Evolutionary conservation across 2,797 vertebrate species (phyloP), one percentile per base, ranked within the genome.

Genomic region (Phaenicophaeus curvirostris): DNA sequence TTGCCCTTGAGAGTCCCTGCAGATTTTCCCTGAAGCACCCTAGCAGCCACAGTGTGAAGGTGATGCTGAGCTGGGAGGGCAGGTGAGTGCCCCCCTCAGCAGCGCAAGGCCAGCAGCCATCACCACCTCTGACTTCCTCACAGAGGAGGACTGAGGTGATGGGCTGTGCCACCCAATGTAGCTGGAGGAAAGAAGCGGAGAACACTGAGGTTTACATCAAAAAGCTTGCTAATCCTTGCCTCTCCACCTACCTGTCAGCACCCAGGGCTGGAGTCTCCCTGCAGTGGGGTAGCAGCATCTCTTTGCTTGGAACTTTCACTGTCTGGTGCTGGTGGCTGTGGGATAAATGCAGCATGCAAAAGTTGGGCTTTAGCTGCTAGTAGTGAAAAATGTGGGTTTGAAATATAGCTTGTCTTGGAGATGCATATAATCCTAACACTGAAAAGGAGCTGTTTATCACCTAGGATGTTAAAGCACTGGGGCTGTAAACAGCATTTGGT

Each of bases 331-430:
- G 7, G 6, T 9, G 2, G 30, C 77, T 74, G 62, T 2, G 8
- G 48, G 42, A 46, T 9, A 65, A 78, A 85, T 0, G 1, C n/a
- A 31, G 9, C 0, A 0, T 39, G 8, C 27, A 31, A 10, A 63
- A 31, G 31, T 11, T 73, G 55, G 63, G 19, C 41, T 24, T 86
- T 24, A 62, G 33, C 46, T 78, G 54, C 18, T 61, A 42, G 33
- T 1, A 5, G 62, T 72, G 50, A 74, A 72, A 74, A 63, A 48
- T 0, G 1, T 25, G 35, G 68, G 44, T 0, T 83, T 67, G 61
- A 74, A 83, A 77, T 46, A 46, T 21, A 74, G 28, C 23, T 67
- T 10, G 0, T 78, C 30, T 53, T 0, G 3, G 54, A 89, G 44
- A 39, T 21, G 13, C 2, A 4, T 13, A 2, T 53, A 41, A 46